A percentile compares a stretch with the other conserved stretches of the same genome.
phyloP scores from a whole-genome alignment of 2,113 vertebrate genomes.

The Salminus brasiliensis region DNA sequence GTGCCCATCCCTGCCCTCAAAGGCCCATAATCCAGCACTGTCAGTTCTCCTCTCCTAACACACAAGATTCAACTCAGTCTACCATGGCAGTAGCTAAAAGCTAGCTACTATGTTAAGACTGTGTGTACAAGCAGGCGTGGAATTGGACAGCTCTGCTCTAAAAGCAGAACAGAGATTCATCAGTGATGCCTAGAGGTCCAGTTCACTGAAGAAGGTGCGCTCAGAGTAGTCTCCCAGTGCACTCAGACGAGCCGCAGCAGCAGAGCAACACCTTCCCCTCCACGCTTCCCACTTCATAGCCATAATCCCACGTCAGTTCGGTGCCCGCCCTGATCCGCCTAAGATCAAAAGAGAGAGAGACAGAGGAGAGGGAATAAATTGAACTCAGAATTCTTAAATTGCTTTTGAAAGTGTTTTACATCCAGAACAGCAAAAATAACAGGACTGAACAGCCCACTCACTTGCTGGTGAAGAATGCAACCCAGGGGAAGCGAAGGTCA shows the following conservation, averaged over 20 bases:
- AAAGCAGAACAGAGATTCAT: neutral
- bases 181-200: neutral
- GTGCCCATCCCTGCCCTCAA: no score
- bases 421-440: neutral
- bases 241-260: slow-evolving; percentile 84
- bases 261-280: slow-evolving; percentile 85
- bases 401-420: neutral
- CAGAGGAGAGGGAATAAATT: neutral
- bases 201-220: neutral
- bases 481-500: slow-evolving; percentile 89
- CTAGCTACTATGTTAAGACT: no score
- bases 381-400: neutral
- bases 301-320: slow-evolving; percentile 89
- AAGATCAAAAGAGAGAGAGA: neutral
- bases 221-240: slow-evolving; percentile 71
- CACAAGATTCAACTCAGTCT: no score
- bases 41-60: no score
- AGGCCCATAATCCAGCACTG: no score
- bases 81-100: no score
- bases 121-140: no score
- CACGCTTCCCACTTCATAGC: slow-evolving; percentile 87
- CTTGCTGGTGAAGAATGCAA: slow-evolving; percentile 89
- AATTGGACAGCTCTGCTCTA: neutral
- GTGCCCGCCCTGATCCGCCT: slow-evolving; percentile 86
- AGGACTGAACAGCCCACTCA: slow-evolving; percentile 57